These are phyloP conservation scores for Leucozona laternaria DNA, from an alignment of 2,888 invertebrate genomes.

Conservation along the genomic window DNA sequence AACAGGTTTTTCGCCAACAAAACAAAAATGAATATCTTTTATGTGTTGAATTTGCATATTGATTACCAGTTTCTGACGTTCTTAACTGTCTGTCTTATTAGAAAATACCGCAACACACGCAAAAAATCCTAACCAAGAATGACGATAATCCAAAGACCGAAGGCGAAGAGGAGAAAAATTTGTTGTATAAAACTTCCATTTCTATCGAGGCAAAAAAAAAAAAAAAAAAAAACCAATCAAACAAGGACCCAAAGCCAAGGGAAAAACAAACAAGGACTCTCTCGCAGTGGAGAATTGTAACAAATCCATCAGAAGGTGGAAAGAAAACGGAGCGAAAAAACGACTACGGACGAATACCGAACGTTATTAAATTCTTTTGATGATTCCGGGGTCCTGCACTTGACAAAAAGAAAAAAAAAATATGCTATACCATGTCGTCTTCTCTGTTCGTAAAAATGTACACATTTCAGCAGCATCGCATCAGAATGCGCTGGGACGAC, in stretches of 20 bases:
- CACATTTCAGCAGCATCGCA: constrained; percentile 45
- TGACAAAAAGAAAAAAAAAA: constrained; percentile 73
- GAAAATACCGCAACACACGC: constrained; percentile 70
- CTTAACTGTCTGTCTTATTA: constrained; percentile 58
- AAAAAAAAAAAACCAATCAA: neutral
- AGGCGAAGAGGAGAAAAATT: constrained; percentile 22
- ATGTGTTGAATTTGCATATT: constrained; percentile 68
- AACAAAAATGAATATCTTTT: constrained; percentile 35
- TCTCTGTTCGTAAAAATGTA: constrained; percentile 42
- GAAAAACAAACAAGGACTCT: constrained; percentile 14
- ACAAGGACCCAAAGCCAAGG: constrained; percentile 11
- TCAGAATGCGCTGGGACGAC: constrained; percentile 2
- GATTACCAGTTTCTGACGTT: constrained; percentile 63
- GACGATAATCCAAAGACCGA: constrained; percentile 40
- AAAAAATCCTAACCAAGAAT: constrained; percentile 54
- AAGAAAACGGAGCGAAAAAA: constrained; percentile 36
- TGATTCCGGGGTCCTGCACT: constrained; percentile 68
- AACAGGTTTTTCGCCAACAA: constrained; percentile 54
- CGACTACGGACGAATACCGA: constrained; percentile 48
- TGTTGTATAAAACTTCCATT: neutral
- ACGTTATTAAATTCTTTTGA: constrained; percentile 75
- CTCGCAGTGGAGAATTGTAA: constrained; percentile 53
- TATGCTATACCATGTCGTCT: constrained; percentile 62
- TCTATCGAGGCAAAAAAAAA: constrained; percentile 26
- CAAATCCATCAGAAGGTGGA: constrained; percentile 45